phyloP scores from a whole-genome alignment of 2,797 vertebrate genomes.

The Platalea minor region DNA sequence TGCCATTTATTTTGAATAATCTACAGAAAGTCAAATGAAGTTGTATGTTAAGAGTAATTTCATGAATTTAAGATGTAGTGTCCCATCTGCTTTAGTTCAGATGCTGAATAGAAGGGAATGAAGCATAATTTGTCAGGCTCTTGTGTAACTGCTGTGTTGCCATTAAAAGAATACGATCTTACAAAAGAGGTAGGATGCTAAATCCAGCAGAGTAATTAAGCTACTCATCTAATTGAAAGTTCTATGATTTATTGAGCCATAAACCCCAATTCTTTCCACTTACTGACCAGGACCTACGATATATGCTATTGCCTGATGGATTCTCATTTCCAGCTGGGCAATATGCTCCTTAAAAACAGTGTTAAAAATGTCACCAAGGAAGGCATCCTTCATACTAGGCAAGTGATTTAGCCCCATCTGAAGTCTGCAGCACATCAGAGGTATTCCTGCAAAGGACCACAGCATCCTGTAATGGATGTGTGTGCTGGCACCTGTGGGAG shows the following conservation, averaged over 20 bases:
- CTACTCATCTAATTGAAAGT: conserved; percentile 68
- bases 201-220: conserved; percentile 66
- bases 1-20: conserved; percentile 10
- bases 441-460: neutral
- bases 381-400: conserved; percentile 41
- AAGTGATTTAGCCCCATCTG: conserved; percentile 19
- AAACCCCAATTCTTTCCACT: conserved; percentile 71
- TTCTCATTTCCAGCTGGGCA: conserved; percentile 65
- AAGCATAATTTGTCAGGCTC: conserved; percentile 43
- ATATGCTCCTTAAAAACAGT: conserved; percentile 45
- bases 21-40: conserved; percentile 10
- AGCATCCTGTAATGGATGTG: neutral
- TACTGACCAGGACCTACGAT: conserved; percentile 64
- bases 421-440: neutral
- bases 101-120: neutral
- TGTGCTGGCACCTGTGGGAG: neutral
- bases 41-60: neutral
- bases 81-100: conserved; percentile 33
- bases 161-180: conserved; percentile 56
- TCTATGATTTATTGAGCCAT: conserved; percentile 67
- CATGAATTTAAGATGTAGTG: neutral
- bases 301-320: conserved; percentile 62
- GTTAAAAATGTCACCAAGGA: conserved; percentile 51
- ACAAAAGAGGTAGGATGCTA: conserved; percentile 60
- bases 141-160: conserved; percentile 18